Conservation (phyloP, 2,888 invertebrate genomes). For the Drosophila anomalata region DNA sequence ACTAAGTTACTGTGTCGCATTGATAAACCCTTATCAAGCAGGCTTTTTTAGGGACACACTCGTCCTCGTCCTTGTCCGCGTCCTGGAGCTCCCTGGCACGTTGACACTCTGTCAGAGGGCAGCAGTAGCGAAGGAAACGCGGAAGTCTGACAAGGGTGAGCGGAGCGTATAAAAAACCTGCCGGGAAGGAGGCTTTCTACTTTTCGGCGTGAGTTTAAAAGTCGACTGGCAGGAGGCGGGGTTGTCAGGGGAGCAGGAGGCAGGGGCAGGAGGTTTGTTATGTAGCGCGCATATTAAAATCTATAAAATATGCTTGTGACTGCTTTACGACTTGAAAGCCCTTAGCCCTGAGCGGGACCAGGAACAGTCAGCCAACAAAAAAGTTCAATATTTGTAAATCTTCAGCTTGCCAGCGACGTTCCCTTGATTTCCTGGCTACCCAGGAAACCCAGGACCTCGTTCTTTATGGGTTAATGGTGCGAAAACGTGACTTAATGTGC, state of each 20-base stretch:
- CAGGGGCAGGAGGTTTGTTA: slow-evolving; percentile 40
- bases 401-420: slow-evolving; percentile 40
- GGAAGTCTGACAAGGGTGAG: slow-evolving; percentile 69
- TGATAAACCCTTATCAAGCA: slow-evolving; percentile 81
- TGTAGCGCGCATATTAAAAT: slow-evolving; percentile 80
- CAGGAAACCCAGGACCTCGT: slow-evolving; percentile 41
- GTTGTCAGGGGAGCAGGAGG: background rate
- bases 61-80: slow-evolving; percentile 1
- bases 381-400: slow-evolving; percentile 82
- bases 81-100: slow-evolving; percentile 45
- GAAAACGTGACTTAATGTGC: slow-evolving; percentile 83
- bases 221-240: slow-evolving; percentile 24
- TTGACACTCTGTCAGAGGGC: slow-evolving; percentile 78
- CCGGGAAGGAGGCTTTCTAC: slow-evolving; percentile 65
- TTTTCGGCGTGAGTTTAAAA: slow-evolving; percentile 72
- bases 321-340: slow-evolving; percentile 77
- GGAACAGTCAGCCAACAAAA: slow-evolving; percentile 46
- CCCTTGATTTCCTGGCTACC: slow-evolving; percentile 4
- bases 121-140: slow-evolving; percentile 44
- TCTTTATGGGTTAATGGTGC: slow-evolving; percentile 83
- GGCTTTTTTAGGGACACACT: slow-evolving; percentile 44
- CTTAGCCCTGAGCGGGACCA: slow-evolving; percentile 45
- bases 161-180: slow-evolving; percentile 36
- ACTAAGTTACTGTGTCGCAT: slow-evolving; percentile 79
- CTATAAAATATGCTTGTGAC: slow-evolving; percentile 76